phyloP scores from a whole-genome alignment of 2,797 vertebrate species.

The Paedocypris micromegethes region DNA sequence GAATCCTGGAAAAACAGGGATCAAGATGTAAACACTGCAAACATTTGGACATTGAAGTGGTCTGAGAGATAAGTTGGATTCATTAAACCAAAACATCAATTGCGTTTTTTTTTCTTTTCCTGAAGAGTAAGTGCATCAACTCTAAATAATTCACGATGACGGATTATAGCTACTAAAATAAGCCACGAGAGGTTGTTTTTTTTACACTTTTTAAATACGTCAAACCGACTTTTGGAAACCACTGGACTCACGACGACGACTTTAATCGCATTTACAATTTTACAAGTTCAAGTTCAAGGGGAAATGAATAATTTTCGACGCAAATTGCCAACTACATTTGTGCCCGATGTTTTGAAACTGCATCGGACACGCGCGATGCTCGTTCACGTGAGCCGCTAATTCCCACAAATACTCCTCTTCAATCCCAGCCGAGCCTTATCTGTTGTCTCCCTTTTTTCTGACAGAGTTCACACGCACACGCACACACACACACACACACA shows the following conservation, averaged over 20 bases:
- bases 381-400: constrained; percentile 14
- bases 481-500: not conserved
- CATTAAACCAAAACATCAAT: constrained; percentile 52
- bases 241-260: too few relatives aligned
- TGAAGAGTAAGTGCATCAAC: constrained; percentile 21
- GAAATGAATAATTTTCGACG: too few relatives aligned
- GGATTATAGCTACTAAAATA: constrained; percentile 31
- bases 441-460: constrained; percentile 33
- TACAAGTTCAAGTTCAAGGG: too few relatives aligned
- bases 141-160: constrained; percentile 38
- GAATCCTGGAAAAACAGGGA: constrained; percentile 51
- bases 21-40: constrained; percentile 52
- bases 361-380: too few relatives aligned
- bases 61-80: constrained; percentile 51
- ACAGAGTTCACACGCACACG: constrained; percentile 41
- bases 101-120: constrained; percentile 11
- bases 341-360: too few relatives aligned
- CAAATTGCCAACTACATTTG: too few relatives aligned
- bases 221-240: too few relatives aligned
- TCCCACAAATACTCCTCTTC: constrained; percentile 43
- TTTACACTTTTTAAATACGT: not conserved
- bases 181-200: constrained; percentile 19
- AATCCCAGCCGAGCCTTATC: constrained; percentile 33
- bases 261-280: too few relatives aligned
- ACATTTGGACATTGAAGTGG: constrained; percentile 46